A percentile compares a stretch with the other conserved stretches of the same genome.
phyloP scores from a whole-genome alignment of 1,140 invertebrate species.

The Neelides sp. region DNA sequence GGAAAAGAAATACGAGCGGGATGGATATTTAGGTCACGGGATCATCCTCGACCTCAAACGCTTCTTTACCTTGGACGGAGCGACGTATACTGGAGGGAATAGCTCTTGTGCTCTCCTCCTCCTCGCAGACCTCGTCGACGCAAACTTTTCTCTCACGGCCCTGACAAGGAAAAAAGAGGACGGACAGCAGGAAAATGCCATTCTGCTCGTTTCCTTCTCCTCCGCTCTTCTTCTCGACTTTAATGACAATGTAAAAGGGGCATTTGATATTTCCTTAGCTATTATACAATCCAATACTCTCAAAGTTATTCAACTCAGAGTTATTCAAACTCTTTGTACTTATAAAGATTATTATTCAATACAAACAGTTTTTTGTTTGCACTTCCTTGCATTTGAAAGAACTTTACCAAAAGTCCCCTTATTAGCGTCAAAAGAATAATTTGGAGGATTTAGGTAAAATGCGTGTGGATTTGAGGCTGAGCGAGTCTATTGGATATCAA shows the following conservation, averaged over 20 bases:
- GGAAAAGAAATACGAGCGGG: not conserved
- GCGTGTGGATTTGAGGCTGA: too few relatives aligned
- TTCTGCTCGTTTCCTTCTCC: conserved; percentile 34
- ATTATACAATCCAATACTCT: too few relatives aligned
- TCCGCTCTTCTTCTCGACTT: conserved; percentile 35
- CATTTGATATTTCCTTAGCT: too few relatives aligned
- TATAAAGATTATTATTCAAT: too few relatives aligned
- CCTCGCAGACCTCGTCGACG: conserved; percentile 50
- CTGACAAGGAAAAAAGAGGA: conserved; percentile 14
- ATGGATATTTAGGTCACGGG: conserved; percentile 49
- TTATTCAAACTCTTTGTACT: too few relatives aligned
- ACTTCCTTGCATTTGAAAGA: too few relatives aligned
- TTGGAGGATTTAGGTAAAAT: too few relatives aligned
- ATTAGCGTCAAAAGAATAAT: too few relatives aligned
- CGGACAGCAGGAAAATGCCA: conserved; percentile 29
- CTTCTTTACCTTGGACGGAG: conserved; percentile 62
- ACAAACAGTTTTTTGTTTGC: too few relatives aligned
- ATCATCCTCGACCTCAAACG: conserved; percentile 54
- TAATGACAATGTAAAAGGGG: conserved; percentile 22
- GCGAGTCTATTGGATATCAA: too few relatives aligned
- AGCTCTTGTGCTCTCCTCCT: conserved; percentile 51
- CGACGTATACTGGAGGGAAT: conserved; percentile 50
- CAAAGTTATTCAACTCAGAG: too few relatives aligned
- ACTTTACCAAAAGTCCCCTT: too few relatives aligned
- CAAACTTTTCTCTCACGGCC: conserved; percentile 40